Percentiles rank a stretch among this genome's conserved stretches.
Conservation (phyloP, 2,113 vertebrate genomes). For the Corynorhinus townsendii region DNA sequence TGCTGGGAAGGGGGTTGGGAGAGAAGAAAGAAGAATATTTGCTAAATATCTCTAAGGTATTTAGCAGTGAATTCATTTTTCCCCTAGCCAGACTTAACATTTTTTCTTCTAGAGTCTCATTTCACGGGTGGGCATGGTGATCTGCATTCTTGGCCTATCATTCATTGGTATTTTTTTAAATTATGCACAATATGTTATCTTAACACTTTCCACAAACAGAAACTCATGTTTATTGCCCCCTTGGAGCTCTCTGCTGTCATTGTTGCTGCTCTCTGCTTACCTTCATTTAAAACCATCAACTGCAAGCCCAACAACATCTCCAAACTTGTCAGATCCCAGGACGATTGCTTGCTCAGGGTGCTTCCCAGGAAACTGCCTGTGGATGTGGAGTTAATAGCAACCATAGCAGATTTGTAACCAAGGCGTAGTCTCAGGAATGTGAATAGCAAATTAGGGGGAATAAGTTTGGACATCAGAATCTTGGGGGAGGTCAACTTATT, state of each 20-base stretch:
- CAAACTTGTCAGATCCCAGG: slow-evolving; percentile 46
- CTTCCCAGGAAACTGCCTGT: slow-evolving; percentile 41
- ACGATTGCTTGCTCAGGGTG: neutral
- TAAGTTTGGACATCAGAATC: slow-evolving; percentile 30
- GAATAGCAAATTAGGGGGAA: neutral
- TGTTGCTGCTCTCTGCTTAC: neutral
- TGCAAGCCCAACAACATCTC: slow-evolving; percentile 20
- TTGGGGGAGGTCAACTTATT: neutral
- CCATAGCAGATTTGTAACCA: slow-evolving; percentile 23
- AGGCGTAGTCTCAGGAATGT: slow-evolving; percentile 45
- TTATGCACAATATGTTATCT: slow-evolving; percentile 15
- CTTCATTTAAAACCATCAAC: slow-evolving; percentile 28
- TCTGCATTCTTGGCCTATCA: slow-evolving; percentile 1
- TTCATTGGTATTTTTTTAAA: slow-evolving; percentile 33
- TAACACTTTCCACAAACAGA: slow-evolving; percentile 37
- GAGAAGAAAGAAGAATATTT: neutral
- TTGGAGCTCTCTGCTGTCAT: neutral
- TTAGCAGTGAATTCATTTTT: slow-evolving; percentile 43
- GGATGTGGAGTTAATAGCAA: neutral
- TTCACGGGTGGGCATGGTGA: neutral
- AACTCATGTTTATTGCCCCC: slow-evolving; percentile 7
- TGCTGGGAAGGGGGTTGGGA: neutral
- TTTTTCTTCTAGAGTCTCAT: neutral
- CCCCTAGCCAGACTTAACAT: neutral
- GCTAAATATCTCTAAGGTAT: slow-evolving; percentile 36